Evolutionary conservation across 2,797 vertebrate genomes (phyloP).

Genomic region (Scleropages formosus): DNA sequence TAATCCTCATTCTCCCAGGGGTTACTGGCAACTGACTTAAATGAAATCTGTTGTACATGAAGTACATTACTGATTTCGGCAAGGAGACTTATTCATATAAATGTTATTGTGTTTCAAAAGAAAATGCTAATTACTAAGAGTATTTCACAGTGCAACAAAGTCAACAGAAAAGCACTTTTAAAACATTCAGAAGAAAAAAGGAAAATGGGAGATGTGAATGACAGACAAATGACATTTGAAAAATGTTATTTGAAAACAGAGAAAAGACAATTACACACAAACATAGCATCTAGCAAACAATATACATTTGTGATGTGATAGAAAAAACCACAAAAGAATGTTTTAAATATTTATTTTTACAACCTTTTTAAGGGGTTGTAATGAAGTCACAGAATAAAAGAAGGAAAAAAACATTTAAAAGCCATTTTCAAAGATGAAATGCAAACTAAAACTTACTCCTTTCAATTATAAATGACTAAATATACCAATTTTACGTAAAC

Average conservation of each 20-base stretch:
- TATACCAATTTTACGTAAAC: too few species aligned
- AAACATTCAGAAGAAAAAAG: conserved; percentile 17
- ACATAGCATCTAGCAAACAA: conserved; percentile 11
- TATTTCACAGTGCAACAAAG: background rate
- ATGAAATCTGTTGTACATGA: conserved; percentile 24
- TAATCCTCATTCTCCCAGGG: conserved; percentile 22
- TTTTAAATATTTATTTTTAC: too few species aligned
- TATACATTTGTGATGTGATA: background rate
- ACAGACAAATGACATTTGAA: background rate
- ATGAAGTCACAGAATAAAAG: too few species aligned
- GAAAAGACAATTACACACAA: background rate
- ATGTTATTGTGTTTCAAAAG: conserved; percentile 32
- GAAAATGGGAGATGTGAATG: background rate
- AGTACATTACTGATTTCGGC: conserved; percentile 25
- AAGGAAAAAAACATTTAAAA: too few species aligned
- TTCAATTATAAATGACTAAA: too few species aligned
- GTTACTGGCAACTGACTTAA: conserved; percentile 20
- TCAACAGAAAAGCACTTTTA: conserved; percentile 15
- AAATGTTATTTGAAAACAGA: conserved; percentile 14
- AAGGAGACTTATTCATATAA: conserved; percentile 29
- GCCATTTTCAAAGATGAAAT: too few species aligned
- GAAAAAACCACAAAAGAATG: too few species aligned
- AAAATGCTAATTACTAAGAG: conserved; percentile 28
- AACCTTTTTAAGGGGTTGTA: too few species aligned
- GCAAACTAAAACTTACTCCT: too few species aligned